A percentile compares a stretch with the other conserved stretches of the same genome.
Conservation (phyloP, 1,140 invertebrate species). For the Linepithema humile region DNA sequence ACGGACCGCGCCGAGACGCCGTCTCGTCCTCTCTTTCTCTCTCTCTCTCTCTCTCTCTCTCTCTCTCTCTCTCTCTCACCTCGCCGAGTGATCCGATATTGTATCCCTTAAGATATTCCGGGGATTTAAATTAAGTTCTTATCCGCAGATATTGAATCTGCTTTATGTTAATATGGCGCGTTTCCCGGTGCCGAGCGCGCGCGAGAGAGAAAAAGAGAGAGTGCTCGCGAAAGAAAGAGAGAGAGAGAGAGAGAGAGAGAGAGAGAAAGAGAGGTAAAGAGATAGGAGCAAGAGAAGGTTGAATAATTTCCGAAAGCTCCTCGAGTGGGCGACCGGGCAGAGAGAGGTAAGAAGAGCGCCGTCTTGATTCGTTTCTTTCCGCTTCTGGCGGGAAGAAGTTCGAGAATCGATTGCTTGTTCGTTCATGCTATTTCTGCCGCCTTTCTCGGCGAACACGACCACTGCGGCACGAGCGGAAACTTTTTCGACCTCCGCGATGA, state of each 20-base stretch:
- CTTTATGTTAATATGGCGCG: conserved; percentile 78
- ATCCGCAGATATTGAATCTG: conserved; percentile 77
- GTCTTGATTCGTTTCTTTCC: conserved; percentile 64
- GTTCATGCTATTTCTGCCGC: conserved; percentile 36
- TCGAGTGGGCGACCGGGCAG: conserved; percentile 37
- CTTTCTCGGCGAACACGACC: background rate
- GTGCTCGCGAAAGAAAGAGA: background rate
- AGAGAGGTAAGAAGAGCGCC: conserved; percentile 46
- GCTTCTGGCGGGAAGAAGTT: conserved; percentile 61
- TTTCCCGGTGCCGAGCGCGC: conserved; percentile 51
- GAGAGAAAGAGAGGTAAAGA: background rate
- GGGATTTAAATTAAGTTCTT: conserved; percentile 77
- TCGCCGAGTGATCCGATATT: conserved; percentile 63
- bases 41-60: too few relatives aligned
- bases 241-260: background rate
- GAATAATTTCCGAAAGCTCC: conserved; percentile 77
- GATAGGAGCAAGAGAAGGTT: conserved; percentile 52
- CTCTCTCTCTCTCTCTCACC: too few relatives aligned
- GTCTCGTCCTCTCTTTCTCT: too few relatives aligned
- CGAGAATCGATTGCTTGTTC: conserved; percentile 66
- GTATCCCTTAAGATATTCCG: conserved; percentile 72
- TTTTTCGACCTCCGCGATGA: conserved; percentile 34
- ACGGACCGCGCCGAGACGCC: conserved; percentile 9
- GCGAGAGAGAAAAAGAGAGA: conserved; percentile 21
- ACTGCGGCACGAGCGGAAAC: background rate